Conservation (phyloP, 2,888 invertebrate species). For the Euzophera pinguis region DNA sequence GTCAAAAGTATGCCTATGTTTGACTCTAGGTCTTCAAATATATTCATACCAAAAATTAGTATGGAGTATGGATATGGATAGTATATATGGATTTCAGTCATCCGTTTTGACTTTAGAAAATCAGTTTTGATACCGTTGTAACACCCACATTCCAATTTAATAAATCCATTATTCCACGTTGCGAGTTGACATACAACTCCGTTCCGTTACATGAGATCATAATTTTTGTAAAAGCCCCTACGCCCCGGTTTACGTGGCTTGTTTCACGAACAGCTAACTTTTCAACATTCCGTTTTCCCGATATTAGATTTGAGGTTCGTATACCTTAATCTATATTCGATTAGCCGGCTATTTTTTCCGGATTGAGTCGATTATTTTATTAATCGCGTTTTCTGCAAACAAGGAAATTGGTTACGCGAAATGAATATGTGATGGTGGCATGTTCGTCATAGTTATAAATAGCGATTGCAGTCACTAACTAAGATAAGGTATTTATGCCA, state of each 20-base stretch:
- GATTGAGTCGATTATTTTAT: constrained; percentile 9
- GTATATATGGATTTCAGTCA: no score
- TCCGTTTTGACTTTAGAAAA: no score
- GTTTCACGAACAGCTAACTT: constrained; percentile 34
- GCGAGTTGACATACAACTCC: neutral
- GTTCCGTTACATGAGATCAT: constrained; percentile 42
- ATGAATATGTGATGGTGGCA: neutral
- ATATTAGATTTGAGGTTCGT: constrained; percentile 23
- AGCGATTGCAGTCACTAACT: neutral
- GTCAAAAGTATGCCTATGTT: no score
- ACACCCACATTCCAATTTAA: no score
- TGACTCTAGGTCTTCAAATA: no score
- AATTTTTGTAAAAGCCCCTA: constrained; percentile 57
- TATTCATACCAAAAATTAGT: no score
- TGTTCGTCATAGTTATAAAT: neutral
- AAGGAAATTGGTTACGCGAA: constrained; percentile 5
- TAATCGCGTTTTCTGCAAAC: constrained; percentile 1
- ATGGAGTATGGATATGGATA: no score
- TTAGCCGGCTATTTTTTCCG: constrained; percentile 9
- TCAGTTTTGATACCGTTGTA: no score
- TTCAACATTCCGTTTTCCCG: constrained; percentile 24
- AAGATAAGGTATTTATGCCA: no score
- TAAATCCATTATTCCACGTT: neutral
- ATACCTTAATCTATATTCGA: constrained; percentile 8
- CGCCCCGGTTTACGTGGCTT: constrained; percentile 46